A percentile compares a stretch with the other conserved stretches of the same genome.
phyloP scores from a whole-genome alignment of 2,797 vertebrate genomes.

The Florisuga fusca region DNA sequence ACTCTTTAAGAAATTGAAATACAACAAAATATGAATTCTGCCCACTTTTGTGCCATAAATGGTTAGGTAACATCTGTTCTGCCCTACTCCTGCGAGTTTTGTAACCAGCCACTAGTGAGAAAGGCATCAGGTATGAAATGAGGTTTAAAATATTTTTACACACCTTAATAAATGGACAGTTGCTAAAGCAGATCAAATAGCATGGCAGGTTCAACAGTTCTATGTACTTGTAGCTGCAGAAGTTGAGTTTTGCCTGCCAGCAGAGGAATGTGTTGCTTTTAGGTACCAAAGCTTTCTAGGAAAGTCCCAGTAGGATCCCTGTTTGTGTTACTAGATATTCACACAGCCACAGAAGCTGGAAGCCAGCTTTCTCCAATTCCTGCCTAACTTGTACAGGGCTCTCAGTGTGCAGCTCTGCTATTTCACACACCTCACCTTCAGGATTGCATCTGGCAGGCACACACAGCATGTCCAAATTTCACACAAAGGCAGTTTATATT shows the following conservation, averaged over 20 bases:
- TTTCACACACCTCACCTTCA: not conserved
- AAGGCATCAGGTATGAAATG: not conserved
- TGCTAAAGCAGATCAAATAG: accelerated
- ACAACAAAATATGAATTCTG: not conserved
- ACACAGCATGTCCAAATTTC: not conserved
- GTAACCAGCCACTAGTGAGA: not conserved
- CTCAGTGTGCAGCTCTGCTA: not conserved
- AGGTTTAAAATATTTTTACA: not conserved
- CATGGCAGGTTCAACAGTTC: not conserved
- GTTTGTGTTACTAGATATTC: not conserved
- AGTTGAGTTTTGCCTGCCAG: not conserved
- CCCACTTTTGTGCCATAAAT: not conserved
- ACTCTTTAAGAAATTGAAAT: not conserved
- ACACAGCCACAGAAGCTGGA: not conserved
- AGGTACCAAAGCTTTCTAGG: not conserved
- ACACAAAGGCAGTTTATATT: not conserved
- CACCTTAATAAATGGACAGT: not conserved
- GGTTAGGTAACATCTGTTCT: not conserved
- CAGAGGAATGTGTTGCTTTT: not conserved
- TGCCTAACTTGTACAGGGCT: not conserved
- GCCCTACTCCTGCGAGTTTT: not conserved
- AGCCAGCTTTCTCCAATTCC: constrained; percentile 3
- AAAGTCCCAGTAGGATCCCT: not conserved
- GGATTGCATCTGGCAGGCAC: not conserved
- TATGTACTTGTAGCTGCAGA: not conserved